Base-by-base conservation (phyloP, 1,140 invertebrate genomes). In the Holotrichia oblita region DNA sequence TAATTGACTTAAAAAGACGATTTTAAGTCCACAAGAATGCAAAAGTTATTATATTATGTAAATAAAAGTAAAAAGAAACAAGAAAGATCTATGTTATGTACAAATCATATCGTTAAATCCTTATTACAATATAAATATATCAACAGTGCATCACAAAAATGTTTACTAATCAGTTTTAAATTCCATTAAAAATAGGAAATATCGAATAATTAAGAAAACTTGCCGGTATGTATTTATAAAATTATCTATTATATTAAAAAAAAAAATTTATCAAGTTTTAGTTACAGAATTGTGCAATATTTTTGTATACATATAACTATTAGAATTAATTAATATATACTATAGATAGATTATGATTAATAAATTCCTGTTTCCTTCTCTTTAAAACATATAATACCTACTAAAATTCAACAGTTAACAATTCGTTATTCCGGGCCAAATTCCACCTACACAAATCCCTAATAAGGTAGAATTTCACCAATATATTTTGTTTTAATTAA, bases 91-190 rank as follows among this genome's bases (percentile, higher is more conserved):
- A 24, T 27, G 12, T 22, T 24, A 69, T 69, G 22, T 55, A 55
- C 48, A 34, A 34, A 69, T 69, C 27, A 69, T 48, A 14, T 27
- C 61, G 22, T 27, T 22, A 27, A 69, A 69, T 69, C 9, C 3
- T 7, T 48, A 48, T 48, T 14, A 69, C 24, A 17, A 22, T 69
- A 69, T 27, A 27, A 69, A 69, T 69, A 69, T 69, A 69, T 69
- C 61, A 22, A 69, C 61, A 69, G 61, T 69, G 61, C 61, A 69
- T 69, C 61, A 69, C 61, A 69, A 69, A 69, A 69, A 27, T 12
- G n/a, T 48, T 17, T 10, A 2, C 7, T n/a, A n/a, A n/a, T n/a
- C n/a, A n/a, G n/a, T n/a, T n/a, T n/a, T n/a, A n/a, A n/a, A n/a
- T n/a, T n/a, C n/a, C n/a, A n/a, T n/a, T n/a, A n/a, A n/a, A n/a